A percentile compares a stretch with the other conserved stretches of the same genome.
Conservation (phyloP, 2,113 vertebrate genomes). For the Catharus bicknelli region DNA sequence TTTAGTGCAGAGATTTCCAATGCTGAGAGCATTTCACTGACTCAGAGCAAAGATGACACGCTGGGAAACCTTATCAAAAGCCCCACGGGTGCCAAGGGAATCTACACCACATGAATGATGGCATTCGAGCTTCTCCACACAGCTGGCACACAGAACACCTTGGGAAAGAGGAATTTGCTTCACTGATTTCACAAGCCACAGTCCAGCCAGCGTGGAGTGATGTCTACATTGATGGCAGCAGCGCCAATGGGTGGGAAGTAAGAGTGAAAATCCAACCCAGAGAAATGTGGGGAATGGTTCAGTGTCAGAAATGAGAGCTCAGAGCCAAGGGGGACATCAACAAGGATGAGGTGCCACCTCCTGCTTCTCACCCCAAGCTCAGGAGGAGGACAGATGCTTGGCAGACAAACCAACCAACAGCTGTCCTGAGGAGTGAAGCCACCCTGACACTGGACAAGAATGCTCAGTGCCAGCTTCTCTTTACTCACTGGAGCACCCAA, state of each 20-base stretch:
- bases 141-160: not conserved
- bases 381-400: not conserved
- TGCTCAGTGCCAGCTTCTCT: accelerated
- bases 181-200: not conserved
- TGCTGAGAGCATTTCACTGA: slow-evolving; percentile 1
- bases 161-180: not conserved
- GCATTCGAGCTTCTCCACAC: not conserved
- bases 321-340: not conserved
- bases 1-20: slow-evolving; percentile 18
- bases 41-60: not conserved
- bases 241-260: accelerated
- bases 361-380: not conserved
- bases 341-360: not conserved
- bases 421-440: not conserved
- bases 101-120: not conserved
- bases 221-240: accelerated
- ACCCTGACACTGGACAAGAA: not conserved
- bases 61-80: slow-evolving; percentile 25
- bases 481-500: not conserved
- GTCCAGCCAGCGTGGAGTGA: not conserved
- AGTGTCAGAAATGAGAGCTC: not conserved
- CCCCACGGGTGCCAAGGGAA: not conserved
- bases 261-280: not conserved
- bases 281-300: not conserved
- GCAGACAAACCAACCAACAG: not conserved